phyloP scores from a whole-genome alignment of 2,113 vertebrate genomes.

The Macaca nemestrina region DNA sequence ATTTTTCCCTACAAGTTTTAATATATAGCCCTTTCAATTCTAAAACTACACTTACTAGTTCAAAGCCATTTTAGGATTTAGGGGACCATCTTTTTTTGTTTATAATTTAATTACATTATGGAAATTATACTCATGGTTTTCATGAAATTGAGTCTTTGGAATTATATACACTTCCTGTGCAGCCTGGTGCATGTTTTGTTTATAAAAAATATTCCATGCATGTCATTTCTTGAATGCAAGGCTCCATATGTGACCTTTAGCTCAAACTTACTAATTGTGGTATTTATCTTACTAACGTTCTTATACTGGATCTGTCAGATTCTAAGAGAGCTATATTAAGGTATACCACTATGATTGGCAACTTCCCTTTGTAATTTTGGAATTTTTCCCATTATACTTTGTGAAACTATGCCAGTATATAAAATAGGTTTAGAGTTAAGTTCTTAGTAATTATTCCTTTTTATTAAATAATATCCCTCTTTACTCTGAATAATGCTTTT shows the following conservation, averaged over 20 bases:
- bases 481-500: conserved; percentile 23
- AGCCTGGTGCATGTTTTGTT: background rate
- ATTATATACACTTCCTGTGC: background rate
- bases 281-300: background rate
- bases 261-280: background rate
- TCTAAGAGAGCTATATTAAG: background rate
- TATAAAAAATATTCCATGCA: background rate
- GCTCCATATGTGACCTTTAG: background rate
- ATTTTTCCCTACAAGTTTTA: background rate
- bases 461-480: conserved; percentile 10
- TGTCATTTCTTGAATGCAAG: background rate
- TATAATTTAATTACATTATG: background rate
- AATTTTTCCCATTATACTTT: background rate
- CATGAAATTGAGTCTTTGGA: background rate
- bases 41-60: background rate
- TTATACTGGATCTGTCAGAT: background rate
- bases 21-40: background rate
- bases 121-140: background rate
- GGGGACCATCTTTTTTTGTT: background rate
- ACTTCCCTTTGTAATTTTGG: background rate
- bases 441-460: background rate
- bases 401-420: background rate
- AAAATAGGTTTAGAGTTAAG: background rate
- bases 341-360: background rate
- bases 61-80: background rate